These are phyloP conservation scores for Cheilosia pagana DNA, from an alignment of 2,888 invertebrate species.

Conservation along the genomic window DNA sequence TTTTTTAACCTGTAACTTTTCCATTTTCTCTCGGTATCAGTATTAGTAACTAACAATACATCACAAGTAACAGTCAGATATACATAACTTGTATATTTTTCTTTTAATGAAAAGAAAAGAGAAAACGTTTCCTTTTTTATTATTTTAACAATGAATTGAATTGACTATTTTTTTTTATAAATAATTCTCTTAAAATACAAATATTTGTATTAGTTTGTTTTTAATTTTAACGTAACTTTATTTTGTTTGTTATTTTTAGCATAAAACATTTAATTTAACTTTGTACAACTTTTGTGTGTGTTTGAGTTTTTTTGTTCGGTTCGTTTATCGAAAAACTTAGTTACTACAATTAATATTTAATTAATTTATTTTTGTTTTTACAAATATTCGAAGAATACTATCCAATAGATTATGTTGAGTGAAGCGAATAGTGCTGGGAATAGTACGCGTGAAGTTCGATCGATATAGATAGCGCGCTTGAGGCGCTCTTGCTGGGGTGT, in stretches of 20 bases:
- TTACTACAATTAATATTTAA: constrained; percentile 38
- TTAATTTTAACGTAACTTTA: constrained; percentile 40
- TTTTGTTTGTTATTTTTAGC: not conserved
- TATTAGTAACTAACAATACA: constrained; percentile 50
- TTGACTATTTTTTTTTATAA: constrained; percentile 34
- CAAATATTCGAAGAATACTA: constrained; percentile 89
- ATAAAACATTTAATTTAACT: constrained; percentile 56
- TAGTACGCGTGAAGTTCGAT: constrained; percentile 88
- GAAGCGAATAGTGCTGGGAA: constrained; percentile 89
- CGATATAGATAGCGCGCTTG: constrained; percentile 88
- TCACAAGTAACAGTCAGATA: constrained; percentile 55
- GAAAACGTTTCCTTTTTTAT: not conserved
- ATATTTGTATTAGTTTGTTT: not conserved
- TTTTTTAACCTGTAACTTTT: not conserved
- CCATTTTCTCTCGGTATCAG: constrained; percentile 6
- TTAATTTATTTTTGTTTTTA: constrained; percentile 80
- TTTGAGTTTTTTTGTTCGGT: constrained; percentile 11
- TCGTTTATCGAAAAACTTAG: constrained; percentile 7
- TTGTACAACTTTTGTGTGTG: constrained; percentile 60
- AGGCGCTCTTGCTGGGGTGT: constrained; percentile 86
- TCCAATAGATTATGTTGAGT: constrained; percentile 89
- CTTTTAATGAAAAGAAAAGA: constrained; percentile 11
- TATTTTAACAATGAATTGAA: constrained; percentile 42
- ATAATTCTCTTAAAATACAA: constrained; percentile 24
- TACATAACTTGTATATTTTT: constrained; percentile 12